A percentile compares a stretch with the other conserved stretches of the same genome.
Conservation (phyloP, 53 echinoderm and acorn worm genomes). For the Henricia sp. region DNA sequence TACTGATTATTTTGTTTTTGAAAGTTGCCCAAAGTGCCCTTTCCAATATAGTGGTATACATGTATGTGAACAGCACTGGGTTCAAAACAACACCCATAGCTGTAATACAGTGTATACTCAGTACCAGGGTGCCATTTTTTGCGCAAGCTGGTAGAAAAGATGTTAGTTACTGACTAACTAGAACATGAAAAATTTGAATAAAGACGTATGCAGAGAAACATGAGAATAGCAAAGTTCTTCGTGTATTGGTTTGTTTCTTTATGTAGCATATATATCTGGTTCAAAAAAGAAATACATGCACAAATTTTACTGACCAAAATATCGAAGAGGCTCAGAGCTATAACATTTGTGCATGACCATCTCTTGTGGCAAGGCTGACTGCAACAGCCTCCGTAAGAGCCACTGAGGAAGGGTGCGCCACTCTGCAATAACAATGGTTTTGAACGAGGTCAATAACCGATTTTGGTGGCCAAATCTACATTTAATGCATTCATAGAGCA, state of each 20-base stretch:
- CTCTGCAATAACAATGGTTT: too few relatives aligned
- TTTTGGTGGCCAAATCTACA: too few relatives aligned
- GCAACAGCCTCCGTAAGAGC: too few relatives aligned
- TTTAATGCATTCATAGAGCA: too few relatives aligned
- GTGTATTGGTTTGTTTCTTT: neutral
- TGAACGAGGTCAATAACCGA: too few relatives aligned
- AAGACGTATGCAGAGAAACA: slow-evolving; percentile 40
- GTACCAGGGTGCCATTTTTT: neutral
- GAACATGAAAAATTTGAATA: neutral
- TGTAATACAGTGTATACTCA: slow-evolving; percentile 18
- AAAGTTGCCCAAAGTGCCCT: neutral
- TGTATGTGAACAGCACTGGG: neutral
- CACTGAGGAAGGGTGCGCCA: too few relatives aligned
- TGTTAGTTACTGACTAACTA: slow-evolving; percentile 2
- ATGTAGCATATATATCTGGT: neutral
- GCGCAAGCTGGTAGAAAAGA: neutral
- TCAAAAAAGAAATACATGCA: too few relatives aligned
- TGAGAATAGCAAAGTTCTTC: neutral
- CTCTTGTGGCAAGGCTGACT: too few relatives aligned
- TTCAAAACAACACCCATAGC: neutral
- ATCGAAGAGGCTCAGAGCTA: too few relatives aligned
- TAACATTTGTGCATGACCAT: too few relatives aligned
- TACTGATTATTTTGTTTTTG: slow-evolving; percentile 11
- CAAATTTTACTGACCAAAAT: too few relatives aligned
- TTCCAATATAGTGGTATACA: neutral